Evolutionary conservation across 2,888 invertebrate species (phyloP).

Genomic region (Agrotis clavis): DNA sequence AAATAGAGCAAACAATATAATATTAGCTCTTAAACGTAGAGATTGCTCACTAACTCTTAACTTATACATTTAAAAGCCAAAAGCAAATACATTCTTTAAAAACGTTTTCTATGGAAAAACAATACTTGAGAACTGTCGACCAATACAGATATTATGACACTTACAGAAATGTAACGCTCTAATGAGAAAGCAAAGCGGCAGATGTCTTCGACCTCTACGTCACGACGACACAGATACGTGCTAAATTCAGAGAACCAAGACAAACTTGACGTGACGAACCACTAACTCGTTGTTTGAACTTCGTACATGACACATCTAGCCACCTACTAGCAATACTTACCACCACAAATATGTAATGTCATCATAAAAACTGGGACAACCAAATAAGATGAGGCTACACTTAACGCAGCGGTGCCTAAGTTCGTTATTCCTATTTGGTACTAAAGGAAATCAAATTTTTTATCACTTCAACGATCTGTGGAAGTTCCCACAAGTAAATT

Average conservation of each 20-base stretch:
- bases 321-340: constrained; percentile 58
- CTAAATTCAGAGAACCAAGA: constrained; percentile 85
- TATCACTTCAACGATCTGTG: constrained; percentile 40
- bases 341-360: constrained; percentile 71
- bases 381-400: constrained; percentile 63
- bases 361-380: constrained; percentile 71
- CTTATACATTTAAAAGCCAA: constrained; percentile 30
- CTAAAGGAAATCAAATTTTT: constrained; percentile 48
- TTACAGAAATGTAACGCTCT: constrained; percentile 85
- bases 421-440: constrained; percentile 60
- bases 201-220: constrained; percentile 83
- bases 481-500: constrained; percentile 50
- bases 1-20: constrained; percentile 30
- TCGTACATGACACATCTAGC: constrained; percentile 60
- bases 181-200: constrained; percentile 85
- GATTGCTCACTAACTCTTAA: constrained; percentile 49
- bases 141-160: constrained; percentile 64
- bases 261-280: constrained; percentile 85
- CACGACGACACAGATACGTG: constrained; percentile 84
- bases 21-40: constrained; percentile 32
- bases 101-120: constrained; percentile 37
- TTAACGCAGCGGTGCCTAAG: constrained; percentile 52
- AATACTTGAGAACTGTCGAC: constrained; percentile 50
- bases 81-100: constrained; percentile 48
- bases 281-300: constrained; percentile 84